Conservation (phyloP, 2,888 invertebrate species). For the Phengaris alcon region DNA sequence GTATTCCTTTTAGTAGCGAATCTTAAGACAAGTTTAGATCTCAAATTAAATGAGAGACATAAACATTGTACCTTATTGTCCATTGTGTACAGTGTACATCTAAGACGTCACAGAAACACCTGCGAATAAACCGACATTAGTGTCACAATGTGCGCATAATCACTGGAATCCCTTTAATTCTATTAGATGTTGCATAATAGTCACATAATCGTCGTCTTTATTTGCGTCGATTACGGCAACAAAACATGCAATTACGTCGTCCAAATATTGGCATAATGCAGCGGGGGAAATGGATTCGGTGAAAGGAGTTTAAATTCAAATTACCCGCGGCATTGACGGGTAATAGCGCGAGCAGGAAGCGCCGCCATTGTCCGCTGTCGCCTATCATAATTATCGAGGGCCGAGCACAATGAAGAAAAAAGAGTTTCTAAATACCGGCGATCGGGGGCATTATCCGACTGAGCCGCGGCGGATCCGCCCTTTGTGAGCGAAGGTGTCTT, state of each 20-base stretch:
- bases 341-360: conserved; percentile 78
- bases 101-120: not conserved
- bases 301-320: conserved; percentile 65
- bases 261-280: conserved; percentile 45
- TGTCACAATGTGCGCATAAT: not conserved
- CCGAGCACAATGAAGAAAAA: conserved; percentile 57
- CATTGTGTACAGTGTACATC: too few relatives aligned
- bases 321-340: conserved; percentile 74
- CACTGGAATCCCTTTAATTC: too few relatives aligned
- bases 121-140: not conserved
- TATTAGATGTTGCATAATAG: not conserved
- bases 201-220: conserved; percentile 32
- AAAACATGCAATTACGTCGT: conserved; percentile 38
- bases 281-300: conserved; percentile 58
- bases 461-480: conserved; percentile 69
- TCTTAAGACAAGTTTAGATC: not conserved
- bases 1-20: not conserved
- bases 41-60: not conserved
- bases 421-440: conserved; percentile 68
- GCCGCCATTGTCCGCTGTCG: conserved; percentile 70
- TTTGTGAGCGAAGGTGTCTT: conserved; percentile 67
- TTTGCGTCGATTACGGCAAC: conserved; percentile 37
- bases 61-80: not conserved
- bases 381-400: conserved; percentile 79
- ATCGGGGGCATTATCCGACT: conserved; percentile 70